Percentiles rank a stretch among this genome's conserved stretches.
phyloP scores from a whole-genome alignment of 2,113 vertebrate genomes.

The Hippopotamus amphibius region DNA sequence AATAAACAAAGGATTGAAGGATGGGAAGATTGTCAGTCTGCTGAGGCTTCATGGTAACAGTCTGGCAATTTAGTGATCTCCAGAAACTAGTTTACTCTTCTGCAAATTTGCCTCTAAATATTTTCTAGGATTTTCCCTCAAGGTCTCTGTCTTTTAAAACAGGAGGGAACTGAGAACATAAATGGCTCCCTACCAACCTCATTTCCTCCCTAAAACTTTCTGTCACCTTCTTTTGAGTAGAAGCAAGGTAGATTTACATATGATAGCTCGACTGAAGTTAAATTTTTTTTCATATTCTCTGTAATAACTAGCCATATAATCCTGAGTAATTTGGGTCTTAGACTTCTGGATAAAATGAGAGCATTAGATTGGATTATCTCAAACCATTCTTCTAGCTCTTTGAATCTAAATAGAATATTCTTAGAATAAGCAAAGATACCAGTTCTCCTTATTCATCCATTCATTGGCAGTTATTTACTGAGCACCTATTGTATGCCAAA shows the following conservation, averaged over 20 bases:
- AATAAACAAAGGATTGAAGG: neutral
- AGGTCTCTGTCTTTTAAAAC: neutral
- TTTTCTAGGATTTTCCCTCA: neutral
- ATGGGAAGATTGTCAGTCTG: neutral
- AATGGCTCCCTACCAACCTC: neutral
- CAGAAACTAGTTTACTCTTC: neutral
- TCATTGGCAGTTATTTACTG: neutral
- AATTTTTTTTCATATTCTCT: neutral
- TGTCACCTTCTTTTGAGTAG: neutral
- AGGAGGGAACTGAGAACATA: neutral
- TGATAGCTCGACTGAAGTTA: neutral
- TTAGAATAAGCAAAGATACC: neutral
- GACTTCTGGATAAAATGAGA: conserved; percentile 8
- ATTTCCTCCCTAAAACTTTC: neutral
- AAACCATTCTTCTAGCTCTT: neutral
- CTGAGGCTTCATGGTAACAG: neutral
- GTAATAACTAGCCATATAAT: neutral
- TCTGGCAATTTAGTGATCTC: neutral
- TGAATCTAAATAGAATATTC: conserved; percentile 13
- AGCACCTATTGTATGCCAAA: neutral
- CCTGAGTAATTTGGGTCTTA: neutral
- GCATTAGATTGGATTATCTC: neutral
- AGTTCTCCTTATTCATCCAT: neutral
- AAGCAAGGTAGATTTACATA: neutral
- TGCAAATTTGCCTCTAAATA: neutral